phyloP scores from a whole-genome alignment of 2,888 invertebrate genomes.

The Heliconius hortense region DNA sequence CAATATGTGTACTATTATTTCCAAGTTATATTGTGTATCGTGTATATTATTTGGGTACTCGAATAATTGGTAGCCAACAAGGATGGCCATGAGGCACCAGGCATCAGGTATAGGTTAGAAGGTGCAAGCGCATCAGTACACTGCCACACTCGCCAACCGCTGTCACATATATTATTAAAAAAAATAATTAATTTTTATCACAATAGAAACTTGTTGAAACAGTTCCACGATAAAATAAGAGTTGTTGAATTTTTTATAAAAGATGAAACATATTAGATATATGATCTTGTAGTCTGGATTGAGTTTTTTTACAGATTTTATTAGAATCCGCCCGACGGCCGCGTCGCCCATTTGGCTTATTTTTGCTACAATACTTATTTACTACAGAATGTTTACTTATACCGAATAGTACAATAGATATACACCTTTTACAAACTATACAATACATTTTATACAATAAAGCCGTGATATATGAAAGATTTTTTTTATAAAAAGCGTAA shows the following conservation, averaged over 20 bases:
- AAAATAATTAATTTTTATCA: slow-evolving; percentile 66
- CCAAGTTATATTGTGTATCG: slow-evolving; percentile 57
- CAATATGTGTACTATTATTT: slow-evolving; percentile 70
- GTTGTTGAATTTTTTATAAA: slow-evolving; percentile 82
- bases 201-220: slow-evolving; percentile 79
- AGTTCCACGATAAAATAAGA: slow-evolving; percentile 80
- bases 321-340: slow-evolving; percentile 59
- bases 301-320: slow-evolving; percentile 80
- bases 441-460: slow-evolving; percentile 72
- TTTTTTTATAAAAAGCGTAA: slow-evolving; percentile 62
- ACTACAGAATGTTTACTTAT: slow-evolving; percentile 67
- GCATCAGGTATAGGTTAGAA: not conserved
- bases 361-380: slow-evolving; percentile 78
- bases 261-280: slow-evolving; percentile 78
- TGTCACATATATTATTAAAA: slow-evolving; percentile 60
- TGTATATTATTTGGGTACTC: slow-evolving; percentile 48
- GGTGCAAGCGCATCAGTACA: slow-evolving; percentile 56
- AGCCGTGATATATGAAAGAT: slow-evolving; percentile 69
- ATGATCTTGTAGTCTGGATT: slow-evolving; percentile 83
- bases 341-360: slow-evolving; percentile 71
- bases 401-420: slow-evolving; percentile 68
- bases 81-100: slow-evolving; percentile 55
- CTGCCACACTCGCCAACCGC: slow-evolving; percentile 80
- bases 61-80: slow-evolving; percentile 81
- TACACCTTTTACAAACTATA: slow-evolving; percentile 64